Evolutionary conservation across 2,797 vertebrate genomes (phyloP), one percentile per base, ranked within the genome.

Genomic region (Mallotus villosus): DNA sequence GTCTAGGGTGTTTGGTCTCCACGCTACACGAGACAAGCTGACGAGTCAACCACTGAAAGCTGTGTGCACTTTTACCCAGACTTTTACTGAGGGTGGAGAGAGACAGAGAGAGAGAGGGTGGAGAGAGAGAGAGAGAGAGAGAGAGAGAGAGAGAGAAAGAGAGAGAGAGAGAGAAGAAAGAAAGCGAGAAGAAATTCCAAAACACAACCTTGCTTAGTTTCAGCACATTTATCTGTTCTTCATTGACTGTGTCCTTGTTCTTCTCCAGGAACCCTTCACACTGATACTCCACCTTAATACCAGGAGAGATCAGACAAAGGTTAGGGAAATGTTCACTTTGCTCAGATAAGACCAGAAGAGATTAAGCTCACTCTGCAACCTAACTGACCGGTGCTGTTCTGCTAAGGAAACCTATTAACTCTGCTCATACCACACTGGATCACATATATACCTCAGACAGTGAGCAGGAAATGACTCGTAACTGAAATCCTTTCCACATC

Each of bases 191-290:
- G 32, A 34, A 22, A 53, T 16, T 27, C 19, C 27, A 46, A 25
- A 41, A 29, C 51, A 87, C 85, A 89, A 99, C 98, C 96, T 97
- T 95, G 94, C 96, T 97, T 74, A 93, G 94, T 89, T 95, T 97
- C 81, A 99, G 90, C 75, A 98, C 95, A 79, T 93, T 95, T 78
- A 99, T 97, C 90, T 99, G 97, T 84, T 99, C 97, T 88, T 97
- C 95, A 80, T 97, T 98, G 78, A 99, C 95, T 0, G 96, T 98
- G 85, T 99, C 97, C 91, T 97, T 98, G 88, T 99, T 99, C 93
- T 99, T 99, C 89, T 98, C 98, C 83, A 99, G 88, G 92, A 99
- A 99, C 32, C 97, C 96, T 66, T 94, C 93, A 87, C 97, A 99
- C 58, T 98, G 96, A 86, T 99, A 99, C 81, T 98, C 97, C 85